Conservation (phyloP, 1,140 invertebrate genomes). For the Odontomachus brunneus region DNA sequence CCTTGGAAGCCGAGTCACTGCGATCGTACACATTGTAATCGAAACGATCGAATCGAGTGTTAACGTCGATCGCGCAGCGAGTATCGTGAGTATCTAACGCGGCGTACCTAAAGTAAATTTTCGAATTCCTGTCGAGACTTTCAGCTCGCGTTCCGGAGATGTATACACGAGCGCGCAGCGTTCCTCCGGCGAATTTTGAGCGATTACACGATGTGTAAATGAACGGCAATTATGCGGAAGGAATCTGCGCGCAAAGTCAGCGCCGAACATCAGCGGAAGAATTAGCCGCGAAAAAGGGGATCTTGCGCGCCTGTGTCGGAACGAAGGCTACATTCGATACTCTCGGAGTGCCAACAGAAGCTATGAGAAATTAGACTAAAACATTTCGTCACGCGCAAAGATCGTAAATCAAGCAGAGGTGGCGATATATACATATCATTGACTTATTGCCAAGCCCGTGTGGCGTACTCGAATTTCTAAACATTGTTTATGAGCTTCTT, state of each 20-base stretch:
- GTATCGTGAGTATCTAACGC: no score
- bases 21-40: no score
- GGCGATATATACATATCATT: conserved; percentile 50
- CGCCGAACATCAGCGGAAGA: background rate
- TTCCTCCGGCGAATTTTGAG: no score
- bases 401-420: conserved; percentile 28
- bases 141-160: no score
- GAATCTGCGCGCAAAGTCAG: background rate
- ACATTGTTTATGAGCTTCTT: conserved; percentile 25
- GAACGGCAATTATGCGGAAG: no score
- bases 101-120: no score
- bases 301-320: conserved; percentile 50
- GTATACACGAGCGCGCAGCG: no score
- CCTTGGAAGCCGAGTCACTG: no score
- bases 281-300: conserved; percentile 10
- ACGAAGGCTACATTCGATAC: conserved; percentile 59
- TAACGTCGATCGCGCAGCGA: no score
- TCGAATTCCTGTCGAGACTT: no score
- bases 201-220: conserved; percentile 9
- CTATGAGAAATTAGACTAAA: conserved; percentile 68
- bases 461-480: conserved; percentile 9
- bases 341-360: conserved; percentile 65
- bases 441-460: conserved; percentile 62
- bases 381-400: conserved; percentile 62
- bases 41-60: no score